phyloP scores from a whole-genome alignment of 2,888 invertebrate genomes.

The Abscondita cerata region DNA sequence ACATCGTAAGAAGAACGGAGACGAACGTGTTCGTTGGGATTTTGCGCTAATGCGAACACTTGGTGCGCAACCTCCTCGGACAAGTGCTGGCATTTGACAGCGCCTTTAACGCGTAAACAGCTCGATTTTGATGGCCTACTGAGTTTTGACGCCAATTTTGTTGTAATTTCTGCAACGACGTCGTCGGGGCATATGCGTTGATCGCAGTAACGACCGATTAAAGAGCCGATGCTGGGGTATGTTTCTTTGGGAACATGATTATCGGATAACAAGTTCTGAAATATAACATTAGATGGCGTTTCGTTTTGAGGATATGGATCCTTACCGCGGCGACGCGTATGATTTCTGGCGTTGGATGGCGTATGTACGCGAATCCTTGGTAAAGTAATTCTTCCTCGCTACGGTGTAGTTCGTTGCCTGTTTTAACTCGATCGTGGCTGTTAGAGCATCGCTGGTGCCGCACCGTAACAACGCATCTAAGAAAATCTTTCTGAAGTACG shows the following conservation, averaged over 20 bases:
- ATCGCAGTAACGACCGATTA: constrained; percentile 75
- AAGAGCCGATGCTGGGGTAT: constrained; percentile 75
- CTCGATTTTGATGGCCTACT: constrained; percentile 72
- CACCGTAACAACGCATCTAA: constrained; percentile 82
- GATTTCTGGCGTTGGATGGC: not conserved
- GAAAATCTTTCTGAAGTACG: constrained; percentile 73
- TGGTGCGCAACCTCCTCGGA: not conserved
- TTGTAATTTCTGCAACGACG: constrained; percentile 68
- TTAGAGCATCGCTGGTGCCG: constrained; percentile 79
- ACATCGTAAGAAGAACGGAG: not conserved
- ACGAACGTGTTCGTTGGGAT: not conserved
- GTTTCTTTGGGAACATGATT: constrained; percentile 70
- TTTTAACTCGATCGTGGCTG: constrained; percentile 70
- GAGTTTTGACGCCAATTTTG: constrained; percentile 69
- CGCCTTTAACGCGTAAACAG: constrained; percentile 79
- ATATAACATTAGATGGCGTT: no score
- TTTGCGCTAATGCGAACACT: not conserved
- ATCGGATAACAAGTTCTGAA: constrained; percentile 46
- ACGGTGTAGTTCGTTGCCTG: constrained; percentile 65
- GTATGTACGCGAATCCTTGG: constrained; percentile 65
- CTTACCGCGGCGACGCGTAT: not conserved
- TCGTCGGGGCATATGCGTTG: constrained; percentile 69
- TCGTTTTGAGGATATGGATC: no score
- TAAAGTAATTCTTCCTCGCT: constrained; percentile 69
- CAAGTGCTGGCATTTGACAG: constrained; percentile 77